phyloP scores from a whole-genome alignment of 2,113 vertebrate genomes.

The Catagonus wagneri region DNA sequence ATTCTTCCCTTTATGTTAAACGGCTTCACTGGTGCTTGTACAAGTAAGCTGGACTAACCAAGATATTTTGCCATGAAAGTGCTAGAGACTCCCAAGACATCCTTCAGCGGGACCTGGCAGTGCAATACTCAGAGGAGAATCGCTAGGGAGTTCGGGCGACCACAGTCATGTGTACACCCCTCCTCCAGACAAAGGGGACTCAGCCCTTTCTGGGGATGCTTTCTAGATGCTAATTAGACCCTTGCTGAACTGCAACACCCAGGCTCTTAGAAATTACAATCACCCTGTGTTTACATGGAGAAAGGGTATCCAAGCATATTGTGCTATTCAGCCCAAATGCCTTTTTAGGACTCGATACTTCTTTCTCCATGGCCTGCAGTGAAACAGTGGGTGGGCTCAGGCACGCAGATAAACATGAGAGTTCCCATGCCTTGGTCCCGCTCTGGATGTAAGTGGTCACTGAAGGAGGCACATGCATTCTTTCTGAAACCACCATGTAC shows the following conservation, averaged over 20 bases:
- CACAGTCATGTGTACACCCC: neutral
- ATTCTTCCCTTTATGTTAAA: conserved; percentile 36
- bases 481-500: neutral
- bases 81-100: neutral
- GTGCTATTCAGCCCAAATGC: conserved; percentile 50
- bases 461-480: conserved; percentile 8
- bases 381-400: conserved; percentile 67
- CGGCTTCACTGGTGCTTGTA: neutral
- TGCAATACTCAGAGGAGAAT: conserved; percentile 20
- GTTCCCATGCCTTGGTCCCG: conserved; percentile 42
- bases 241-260: conserved; percentile 40
- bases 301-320: conserved; percentile 65
- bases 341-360: conserved; percentile 63
- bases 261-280: conserved; percentile 69
- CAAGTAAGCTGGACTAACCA: conserved; percentile 14
- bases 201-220: neutral
- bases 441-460: neutral
- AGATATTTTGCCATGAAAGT: conserved; percentile 5
- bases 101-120: neutral
- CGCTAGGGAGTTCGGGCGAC: neutral
- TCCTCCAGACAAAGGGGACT: conserved; percentile 57
- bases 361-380: conserved; percentile 29
- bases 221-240: conserved; percentile 57
- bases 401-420: conserved; percentile 39
- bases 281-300: conserved; percentile 68